Evolutionary conservation across 1,140 invertebrate genomes (phyloP), one percentile per base, ranked within the genome.

Genomic region (Spodoptera frugiperda): DNA sequence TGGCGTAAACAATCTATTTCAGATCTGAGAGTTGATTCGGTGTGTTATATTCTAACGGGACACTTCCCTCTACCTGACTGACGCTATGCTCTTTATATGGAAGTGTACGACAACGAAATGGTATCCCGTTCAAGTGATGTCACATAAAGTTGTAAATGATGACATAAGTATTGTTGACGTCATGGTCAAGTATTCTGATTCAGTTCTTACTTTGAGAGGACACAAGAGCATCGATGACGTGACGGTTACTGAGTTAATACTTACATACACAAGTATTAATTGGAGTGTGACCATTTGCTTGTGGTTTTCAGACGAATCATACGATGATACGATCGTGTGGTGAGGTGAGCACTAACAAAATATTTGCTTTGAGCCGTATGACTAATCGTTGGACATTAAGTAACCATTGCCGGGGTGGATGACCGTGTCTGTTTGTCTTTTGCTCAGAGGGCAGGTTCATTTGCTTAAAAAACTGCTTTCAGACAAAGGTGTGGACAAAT

Each of bases 1-100:
- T 85, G 87, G 86, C 85, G 90, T 91, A 93, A 93, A 91, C 91
- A 93, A 89, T 87, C 90, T 93, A 93, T 93, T 93, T 93, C 87
- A 88, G 90, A 86, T 86, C 84, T 84, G 83, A 85, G 90, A 90
- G 85, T 85, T 83, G 87, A 90, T 87, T 86, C 80, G 77, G 33
- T 53, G 73, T 89, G 84, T 75, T 73, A 81, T 88, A 82, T 85
- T 82, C 84, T 67, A 84, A 82, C 78, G 78, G 65, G 76, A 68
- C 75, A 84, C 82, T 87, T 86, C 80, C 79, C 79, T 76, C 57
- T 80, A 81, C 49, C 71, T 73, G 54, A 51, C 53, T 14, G 12
- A 15, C 17, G 8, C 12, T 39, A 17, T 19, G 53, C 55, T 61
- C 55, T 73, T 33, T 25, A 73, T 73, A 73, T 73, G 55, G 71